Conservation (phyloP, 2,113 vertebrate species). For the Bombycilla garrulus region DNA sequence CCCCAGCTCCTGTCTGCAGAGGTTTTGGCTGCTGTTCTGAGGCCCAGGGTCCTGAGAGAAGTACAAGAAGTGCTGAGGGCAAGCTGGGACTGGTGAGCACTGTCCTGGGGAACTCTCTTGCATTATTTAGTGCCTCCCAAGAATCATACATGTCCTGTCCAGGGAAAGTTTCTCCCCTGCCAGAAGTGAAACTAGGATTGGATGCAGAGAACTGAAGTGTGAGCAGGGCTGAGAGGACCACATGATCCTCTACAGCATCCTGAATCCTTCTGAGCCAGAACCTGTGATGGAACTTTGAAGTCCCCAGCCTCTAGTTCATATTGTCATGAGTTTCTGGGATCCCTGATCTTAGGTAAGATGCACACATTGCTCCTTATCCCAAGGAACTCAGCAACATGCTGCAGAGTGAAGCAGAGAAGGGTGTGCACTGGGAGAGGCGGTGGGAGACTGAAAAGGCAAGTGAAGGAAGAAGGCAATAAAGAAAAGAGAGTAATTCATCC, state of each 20-base stretch:
- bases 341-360: not conserved
- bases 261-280: not conserved
- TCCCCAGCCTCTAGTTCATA: accelerated
- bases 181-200: not conserved
- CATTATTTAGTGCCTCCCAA: not conserved
- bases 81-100: not conserved
- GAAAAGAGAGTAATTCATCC: not conserved
- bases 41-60: not conserved
- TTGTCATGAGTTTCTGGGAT: not conserved
- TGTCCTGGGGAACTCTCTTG: too few relatives aligned
- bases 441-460: not conserved
- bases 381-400: not conserved
- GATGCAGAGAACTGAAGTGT: not conserved
- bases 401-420: not conserved
- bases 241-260: not conserved
- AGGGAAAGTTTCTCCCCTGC: not conserved
- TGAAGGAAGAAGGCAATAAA: not conserved
- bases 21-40: not conserved
- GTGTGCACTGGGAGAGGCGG: not conserved
- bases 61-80: not conserved
- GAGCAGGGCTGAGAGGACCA: not conserved
- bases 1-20: not conserved
- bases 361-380: not conserved
- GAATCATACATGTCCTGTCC: not conserved
- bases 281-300: not conserved